Base-by-base conservation (phyloP, 2,888 invertebrate species). In the Leptinotarsa peninsularis region DNA sequence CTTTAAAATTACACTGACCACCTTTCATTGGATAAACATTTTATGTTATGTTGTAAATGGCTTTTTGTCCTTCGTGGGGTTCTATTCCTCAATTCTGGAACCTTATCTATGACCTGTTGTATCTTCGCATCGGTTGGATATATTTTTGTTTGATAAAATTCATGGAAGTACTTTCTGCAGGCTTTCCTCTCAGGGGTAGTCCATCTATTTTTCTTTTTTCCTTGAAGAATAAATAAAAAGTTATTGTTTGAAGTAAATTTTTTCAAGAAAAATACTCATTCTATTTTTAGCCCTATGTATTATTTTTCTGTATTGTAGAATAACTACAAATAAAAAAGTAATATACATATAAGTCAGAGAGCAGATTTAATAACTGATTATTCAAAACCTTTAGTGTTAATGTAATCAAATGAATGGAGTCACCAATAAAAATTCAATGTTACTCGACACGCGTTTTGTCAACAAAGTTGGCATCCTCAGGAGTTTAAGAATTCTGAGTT, bases 151-250 rank as follows among this genome's bases (percentile, higher is more conserved):
- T 63, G 4, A 27, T 63, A 63, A 63, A 27, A 63, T 27, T 63
- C 60, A 33, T 63, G 27, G 60, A 63, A 63, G 27, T 63, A 63
- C n/a, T 63, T 63, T 63, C 60, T 63, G 33, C 60, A 63, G 5
- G 60, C 33, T 33, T 27, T 63, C 17, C 17, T 63, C 60, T 63
- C 27, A 27, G 33, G 33, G 60, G 60, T 63, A 63, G 60, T 63
- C 60, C 60, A 63, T 33, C 27, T 63, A n/a, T 63, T 63, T 27
- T 14, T 33, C 15, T 14, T 15, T 33, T 63, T 63, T 33, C 60
- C 60, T 63, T 4, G 13, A 10, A 56, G 27, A 63, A 63, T 63
- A 33, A 63, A 63, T 63, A 56, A 18, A 56, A 56, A 56, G 52
- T 56, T 56, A 56, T 56, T 56, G 14, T 56, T 56, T 56, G 18